Base-by-base conservation (phyloP, 2,797 vertebrate species). In the Poeciliopsis gracilis region DNA sequence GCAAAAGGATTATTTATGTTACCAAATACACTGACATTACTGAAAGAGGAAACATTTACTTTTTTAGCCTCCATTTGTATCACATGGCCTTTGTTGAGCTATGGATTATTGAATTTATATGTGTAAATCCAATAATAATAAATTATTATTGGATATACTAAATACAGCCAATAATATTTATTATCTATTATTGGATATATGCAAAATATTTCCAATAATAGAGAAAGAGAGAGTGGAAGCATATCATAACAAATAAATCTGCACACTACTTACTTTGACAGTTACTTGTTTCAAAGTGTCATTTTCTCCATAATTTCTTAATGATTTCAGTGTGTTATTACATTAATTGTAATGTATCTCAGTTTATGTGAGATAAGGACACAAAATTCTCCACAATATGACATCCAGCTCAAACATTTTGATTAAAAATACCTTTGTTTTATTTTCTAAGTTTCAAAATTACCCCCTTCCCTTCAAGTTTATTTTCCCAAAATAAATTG, bases 401-500 rank as follows among this genome's bases (percentile, higher is more conserved):
- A 70, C 36, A 79, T 25, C 80, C 28, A 51, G 55, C 41, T 63
- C 76, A 77, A 77, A 78, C 49, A 38, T 45, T 77, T 53, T 45
- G 49, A 82, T 74, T 41, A 51, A 63, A 84, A 82, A 25, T 73
- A 66, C 69, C 78, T 20, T 47, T 49, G 43, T 78, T 23, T 66
- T 75, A 38, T 38, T 16, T 61, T 67, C 13, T 25, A 67, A 25
- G 20, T 5, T 41, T 41, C 5, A 41, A 41, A 67, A 67, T 67
- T 9, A 20, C 2, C 28, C 28, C 28, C 15, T 33, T 33, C 59
- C 59, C 25, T n/a, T 5, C 28, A 61, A 49, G 30, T 82, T 76
- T 81, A 33, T 57, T 77, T 86, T 87, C 80, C 43, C 57, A 72
- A 79, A 82, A 77, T 67, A 78, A 86, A 59, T 76, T 57, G 83